A percentile compares a stretch with the other conserved stretches of the same genome.
These are phyloP conservation scores for Indicator indicator DNA, from an alignment of 2,113 vertebrate species.

Conservation along the genomic window DNA sequence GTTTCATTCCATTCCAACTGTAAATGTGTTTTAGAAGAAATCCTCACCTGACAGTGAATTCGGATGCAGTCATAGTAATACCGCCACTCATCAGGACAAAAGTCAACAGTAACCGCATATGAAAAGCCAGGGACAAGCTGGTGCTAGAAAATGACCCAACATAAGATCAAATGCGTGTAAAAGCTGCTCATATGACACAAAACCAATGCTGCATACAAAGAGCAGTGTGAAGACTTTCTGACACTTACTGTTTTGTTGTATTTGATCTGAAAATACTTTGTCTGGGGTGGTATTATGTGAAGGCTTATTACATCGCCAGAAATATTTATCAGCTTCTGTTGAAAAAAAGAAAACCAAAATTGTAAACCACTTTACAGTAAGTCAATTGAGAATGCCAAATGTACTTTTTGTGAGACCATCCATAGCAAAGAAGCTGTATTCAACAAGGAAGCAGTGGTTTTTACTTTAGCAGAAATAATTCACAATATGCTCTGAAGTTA, in stretches of 20 bases:
- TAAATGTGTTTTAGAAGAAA: background rate
- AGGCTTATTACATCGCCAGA: constrained; percentile 80
- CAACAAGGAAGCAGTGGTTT: background rate
- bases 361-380: background rate
- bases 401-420: background rate
- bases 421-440: background rate
- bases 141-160: constrained; percentile 74
- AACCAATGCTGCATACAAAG: background rate
- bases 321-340: constrained; percentile 89
- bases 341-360: constrained; percentile 27
- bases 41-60: constrained; percentile 88
- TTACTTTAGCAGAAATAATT: background rate
- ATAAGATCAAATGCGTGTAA: background rate
- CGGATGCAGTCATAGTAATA: constrained; percentile 93
- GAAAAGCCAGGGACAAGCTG: constrained; percentile 89
- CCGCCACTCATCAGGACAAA: constrained; percentile 90
- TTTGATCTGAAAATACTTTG: constrained; percentile 87
- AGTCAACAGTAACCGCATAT: constrained; percentile 80
- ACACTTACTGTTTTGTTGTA: constrained; percentile 87
- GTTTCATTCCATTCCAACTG: background rate
- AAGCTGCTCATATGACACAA: background rate
- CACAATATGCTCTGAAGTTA: background rate
- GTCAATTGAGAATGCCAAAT: background rate
- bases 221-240: background rate
- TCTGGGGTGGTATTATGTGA: constrained; percentile 90